These are phyloP conservation scores for Achlya flavicornis DNA, from an alignment of 2,888 invertebrate genomes.

Conservation along the genomic window DNA sequence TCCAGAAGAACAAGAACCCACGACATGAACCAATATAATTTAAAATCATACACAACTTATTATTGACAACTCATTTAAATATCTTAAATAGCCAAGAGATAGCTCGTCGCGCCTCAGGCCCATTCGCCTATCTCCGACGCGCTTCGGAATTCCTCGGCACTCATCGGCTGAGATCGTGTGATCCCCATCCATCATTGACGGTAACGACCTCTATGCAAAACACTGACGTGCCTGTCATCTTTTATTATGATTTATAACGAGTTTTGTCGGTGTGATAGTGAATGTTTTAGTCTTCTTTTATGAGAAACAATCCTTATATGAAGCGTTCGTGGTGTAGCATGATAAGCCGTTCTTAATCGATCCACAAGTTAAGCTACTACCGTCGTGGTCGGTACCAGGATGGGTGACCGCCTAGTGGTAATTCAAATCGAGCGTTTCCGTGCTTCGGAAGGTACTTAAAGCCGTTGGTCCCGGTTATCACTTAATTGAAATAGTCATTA, in stretches of 20 bases:
- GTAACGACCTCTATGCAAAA: conserved; percentile 78
- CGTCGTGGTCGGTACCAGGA: too few relatives aligned
- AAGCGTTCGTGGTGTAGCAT: too few relatives aligned
- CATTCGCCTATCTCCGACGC: conserved; percentile 40
- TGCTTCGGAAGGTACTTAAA: too few relatives aligned
- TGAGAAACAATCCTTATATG: not conserved
- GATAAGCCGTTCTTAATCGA: too few relatives aligned
- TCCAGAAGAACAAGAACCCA: too few relatives aligned
- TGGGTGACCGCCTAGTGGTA: too few relatives aligned
- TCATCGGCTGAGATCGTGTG: conserved; percentile 59
- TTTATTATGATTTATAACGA: conserved; percentile 41
- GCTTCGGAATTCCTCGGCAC: conserved; percentile 48
- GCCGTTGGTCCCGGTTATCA: too few relatives aligned
- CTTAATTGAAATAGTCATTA: too few relatives aligned
- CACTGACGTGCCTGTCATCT: conserved; percentile 62
- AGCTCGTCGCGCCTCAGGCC: conserved; percentile 47
- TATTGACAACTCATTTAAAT: conserved; percentile 76
- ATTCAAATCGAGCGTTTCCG: too few relatives aligned
- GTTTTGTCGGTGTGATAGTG: conserved; percentile 24
- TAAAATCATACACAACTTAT: conserved; percentile 54
- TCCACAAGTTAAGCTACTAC: too few relatives aligned
- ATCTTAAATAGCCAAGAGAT: conserved; percentile 51
- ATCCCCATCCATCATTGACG: conserved; percentile 70
- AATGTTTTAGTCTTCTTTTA: not conserved
- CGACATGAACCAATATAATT: conserved; percentile 39